These are phyloP conservation scores for honey bee (Apis mellifera) DNA, from an alignment of 1,140 invertebrate species.

Conservation along the genomic window DNA sequence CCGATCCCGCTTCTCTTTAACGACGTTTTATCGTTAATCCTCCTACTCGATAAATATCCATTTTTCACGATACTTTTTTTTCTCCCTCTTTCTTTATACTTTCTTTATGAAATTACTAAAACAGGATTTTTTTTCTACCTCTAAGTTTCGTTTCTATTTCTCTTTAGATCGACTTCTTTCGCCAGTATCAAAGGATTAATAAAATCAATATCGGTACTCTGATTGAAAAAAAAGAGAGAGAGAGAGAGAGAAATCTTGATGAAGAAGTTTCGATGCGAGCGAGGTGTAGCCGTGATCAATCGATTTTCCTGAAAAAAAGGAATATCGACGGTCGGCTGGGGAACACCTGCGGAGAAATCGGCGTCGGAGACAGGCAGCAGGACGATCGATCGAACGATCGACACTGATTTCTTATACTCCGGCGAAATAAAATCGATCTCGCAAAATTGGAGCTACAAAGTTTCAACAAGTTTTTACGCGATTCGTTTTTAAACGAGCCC, in stretches of 20 bases:
- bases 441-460: slow-evolving; percentile 44
- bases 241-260: neutral
- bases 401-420: slow-evolving; percentile 55
- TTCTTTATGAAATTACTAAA: too few relatives aligned
- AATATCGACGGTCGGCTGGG: slow-evolving; percentile 48
- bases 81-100: neutral
- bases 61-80: slow-evolving; percentile 1
- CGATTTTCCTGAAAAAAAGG: slow-evolving; percentile 62
- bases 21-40: slow-evolving; percentile 47
- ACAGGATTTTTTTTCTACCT: too few relatives aligned
- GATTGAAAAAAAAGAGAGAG: too few relatives aligned
- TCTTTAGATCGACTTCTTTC: neutral
- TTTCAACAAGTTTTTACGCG: slow-evolving; percentile 38
- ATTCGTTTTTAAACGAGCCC: neutral
- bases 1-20: slow-evolving; percentile 34
- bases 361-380: slow-evolving; percentile 42
- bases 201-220: slow-evolving; percentile 22
- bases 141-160: too few relatives aligned
- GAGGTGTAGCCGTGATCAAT: slow-evolving; percentile 50
- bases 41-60: neutral
- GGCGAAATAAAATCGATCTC: slow-evolving; percentile 21
- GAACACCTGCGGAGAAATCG: slow-evolving; percentile 67
- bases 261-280: slow-evolving; percentile 36
- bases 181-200: neutral
- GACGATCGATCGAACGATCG: slow-evolving; percentile 55